phyloP scores from a whole-genome alignment of 2,888 invertebrate species.

The Frankliniella intonsa region DNA sequence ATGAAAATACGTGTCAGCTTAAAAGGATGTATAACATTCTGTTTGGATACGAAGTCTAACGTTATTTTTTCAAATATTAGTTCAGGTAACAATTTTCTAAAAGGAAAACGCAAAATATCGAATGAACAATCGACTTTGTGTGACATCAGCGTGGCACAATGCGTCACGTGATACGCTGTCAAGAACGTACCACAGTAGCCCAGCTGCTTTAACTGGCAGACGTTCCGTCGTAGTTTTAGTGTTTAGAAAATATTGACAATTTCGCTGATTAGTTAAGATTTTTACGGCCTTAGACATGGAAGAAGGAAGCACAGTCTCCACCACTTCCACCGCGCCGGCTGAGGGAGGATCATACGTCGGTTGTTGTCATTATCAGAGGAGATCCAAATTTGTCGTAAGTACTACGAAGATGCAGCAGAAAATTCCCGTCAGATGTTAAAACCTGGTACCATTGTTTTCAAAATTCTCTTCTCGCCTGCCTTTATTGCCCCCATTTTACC shows the following conservation, averaged over 20 bases:
- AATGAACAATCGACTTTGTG: background rate
- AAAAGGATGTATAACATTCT: too few species aligned
- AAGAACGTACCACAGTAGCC: background rate
- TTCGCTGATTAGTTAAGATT: background rate
- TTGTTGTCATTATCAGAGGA: slow-evolving; percentile 77
- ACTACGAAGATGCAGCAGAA: slow-evolving; percentile 11
- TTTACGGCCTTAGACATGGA: background rate
- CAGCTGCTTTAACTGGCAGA: slow-evolving; percentile 1
- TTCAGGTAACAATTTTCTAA: too few species aligned
- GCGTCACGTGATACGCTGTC: background rate
- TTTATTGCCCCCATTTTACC: background rate
- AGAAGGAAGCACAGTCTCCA: background rate
- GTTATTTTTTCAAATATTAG: too few species aligned
- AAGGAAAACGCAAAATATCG: too few species aligned
- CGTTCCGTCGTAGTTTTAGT: background rate
- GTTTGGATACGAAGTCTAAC: too few species aligned
- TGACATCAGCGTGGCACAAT: background rate
- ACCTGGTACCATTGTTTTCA: background rate
- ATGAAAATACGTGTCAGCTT: too few species aligned
- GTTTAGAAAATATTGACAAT: background rate
- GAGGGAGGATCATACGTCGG: slow-evolving; percentile 49
- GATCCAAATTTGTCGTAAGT: slow-evolving; percentile 81
- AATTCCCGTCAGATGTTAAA: background rate
- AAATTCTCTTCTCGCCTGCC: background rate
- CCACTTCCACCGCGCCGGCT: background rate